Base-by-base conservation (phyloP, 2,797 vertebrate species). In the Sebastes nivosus region DNA sequence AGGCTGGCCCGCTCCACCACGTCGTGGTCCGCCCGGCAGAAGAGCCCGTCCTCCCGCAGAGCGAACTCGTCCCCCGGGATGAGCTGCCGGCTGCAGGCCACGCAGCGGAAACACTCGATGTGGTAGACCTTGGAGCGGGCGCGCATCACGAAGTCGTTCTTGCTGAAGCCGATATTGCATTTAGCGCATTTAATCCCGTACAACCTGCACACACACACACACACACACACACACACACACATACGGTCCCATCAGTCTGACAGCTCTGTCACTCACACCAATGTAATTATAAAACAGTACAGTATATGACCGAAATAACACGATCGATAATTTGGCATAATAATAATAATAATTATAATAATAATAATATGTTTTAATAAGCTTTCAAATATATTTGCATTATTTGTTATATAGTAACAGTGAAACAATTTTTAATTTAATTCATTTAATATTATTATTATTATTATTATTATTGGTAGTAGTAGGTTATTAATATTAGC, bases 101-200 rank as follows among this genome's bases (percentile, higher is more conserved):
- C 97, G 90, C 98, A 99, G 88, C 97, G 97, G 95, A 99, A 99
- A 95, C 98, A 99, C 94, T 99, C 98, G 94, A 99, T 98, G 95
- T 99, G 98, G 95, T 98, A 99, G 82, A 99, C 98, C 92, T 99
- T 98, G 93, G 97, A 96, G 75, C 98, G 97, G 76, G 98, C 98
- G 77, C 98, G 94, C 98, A 99, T 99, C 94, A 99, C 98, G 88
- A 99, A 98, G 95, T 99, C 97, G 80, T 98, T 99, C 95, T 98
- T 99, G 94, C 98, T 98, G 96, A 99, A 99, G 86, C 98, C 97
- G 91, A 99, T 98, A 95, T 97, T 98, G 95, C 98, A 99, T 93
- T 99, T 99, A 70, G 97, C 97, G 93, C 98, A 99, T 95, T 99
- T 99, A 93, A 99, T 98, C 87, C 98, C 97, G 83, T 98, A 99